Percentiles rank a stretch among this genome's conserved stretches.
Conservation (phyloP, 2,113 vertebrate species). For the Albula glossodonta region DNA sequence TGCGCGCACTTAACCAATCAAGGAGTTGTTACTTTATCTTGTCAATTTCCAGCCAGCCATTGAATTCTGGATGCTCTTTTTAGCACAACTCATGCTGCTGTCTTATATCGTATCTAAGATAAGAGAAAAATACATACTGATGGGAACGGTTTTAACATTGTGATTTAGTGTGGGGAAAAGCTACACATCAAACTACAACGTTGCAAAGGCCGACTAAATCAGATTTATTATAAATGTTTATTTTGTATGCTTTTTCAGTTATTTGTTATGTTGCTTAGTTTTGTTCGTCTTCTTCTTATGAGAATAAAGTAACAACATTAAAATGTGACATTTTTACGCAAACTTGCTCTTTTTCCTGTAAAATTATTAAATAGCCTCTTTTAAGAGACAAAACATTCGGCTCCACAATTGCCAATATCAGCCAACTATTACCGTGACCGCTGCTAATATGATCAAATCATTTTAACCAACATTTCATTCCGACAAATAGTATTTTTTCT, state of each 20-base stretch:
- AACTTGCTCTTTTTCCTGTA: too few species aligned
- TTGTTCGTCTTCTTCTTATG: not conserved
- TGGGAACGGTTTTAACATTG: slow-evolving; percentile 26
- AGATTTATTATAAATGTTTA: not conserved
- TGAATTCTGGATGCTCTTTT: slow-evolving; percentile 55
- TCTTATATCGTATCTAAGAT: slow-evolving; percentile 2
- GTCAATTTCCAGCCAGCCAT: slow-evolving; percentile 56
- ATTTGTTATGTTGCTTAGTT: not conserved
- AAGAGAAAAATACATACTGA: not conserved
- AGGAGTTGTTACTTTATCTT: slow-evolving; percentile 57
- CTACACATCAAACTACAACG: not conserved
- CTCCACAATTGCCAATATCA: not conserved
- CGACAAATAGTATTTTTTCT: not conserved
- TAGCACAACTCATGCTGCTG: slow-evolving; percentile 5
- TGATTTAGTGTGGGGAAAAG: slow-evolving; percentile 36
- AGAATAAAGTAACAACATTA: too few species aligned
- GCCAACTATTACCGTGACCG: too few species aligned
- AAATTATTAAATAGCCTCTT: too few species aligned
- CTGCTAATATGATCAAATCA: slow-evolving; percentile 25
- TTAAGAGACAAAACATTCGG: too few species aligned
- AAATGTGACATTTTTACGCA: too few species aligned
- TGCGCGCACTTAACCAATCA: slow-evolving; percentile 76
- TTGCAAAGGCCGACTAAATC: not conserved
- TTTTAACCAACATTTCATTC: slow-evolving; percentile 20
- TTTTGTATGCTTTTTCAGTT: not conserved